Evolutionary conservation across 1,140 invertebrate genomes (phyloP).

Genomic region (Philaenus spumarius): DNA sequence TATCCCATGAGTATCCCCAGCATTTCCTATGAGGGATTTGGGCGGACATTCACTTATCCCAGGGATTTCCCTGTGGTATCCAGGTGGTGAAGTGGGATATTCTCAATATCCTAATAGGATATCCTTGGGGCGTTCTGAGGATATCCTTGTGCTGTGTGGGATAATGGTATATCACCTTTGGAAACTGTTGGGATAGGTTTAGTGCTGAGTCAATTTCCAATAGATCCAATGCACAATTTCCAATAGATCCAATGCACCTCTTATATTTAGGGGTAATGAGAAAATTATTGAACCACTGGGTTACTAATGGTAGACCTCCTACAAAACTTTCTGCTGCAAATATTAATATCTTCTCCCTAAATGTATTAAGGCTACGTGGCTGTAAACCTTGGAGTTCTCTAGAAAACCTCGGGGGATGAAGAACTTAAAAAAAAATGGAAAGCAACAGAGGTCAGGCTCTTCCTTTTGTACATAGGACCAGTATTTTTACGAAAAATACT

Average conservation of each 20-base stretch:
- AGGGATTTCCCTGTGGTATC: too few relatives aligned
- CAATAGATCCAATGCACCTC: neutral
- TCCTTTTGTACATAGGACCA: conserved; percentile 37
- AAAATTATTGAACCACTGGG: too few relatives aligned
- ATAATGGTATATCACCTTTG: neutral
- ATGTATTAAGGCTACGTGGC: conserved; percentile 2
- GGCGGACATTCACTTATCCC: too few relatives aligned
- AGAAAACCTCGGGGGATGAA: conserved; percentile 32
- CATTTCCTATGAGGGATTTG: too few relatives aligned
- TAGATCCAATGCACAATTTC: neutral
- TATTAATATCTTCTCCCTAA: neutral
- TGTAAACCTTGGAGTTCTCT: conserved; percentile 29
- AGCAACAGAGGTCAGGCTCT: conserved; percentile 38
- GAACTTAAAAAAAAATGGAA: conserved; percentile 37
- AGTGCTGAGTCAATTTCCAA: too few relatives aligned
- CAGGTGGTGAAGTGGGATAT: too few relatives aligned
- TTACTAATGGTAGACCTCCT: neutral
- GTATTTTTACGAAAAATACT: conserved; percentile 27
- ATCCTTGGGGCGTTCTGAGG: too few relatives aligned
- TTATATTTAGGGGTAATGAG: neutral
- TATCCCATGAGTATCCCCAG: too few relatives aligned
- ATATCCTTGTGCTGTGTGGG: too few relatives aligned
- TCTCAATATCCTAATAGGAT: too few relatives aligned
- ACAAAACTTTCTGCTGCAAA: too few relatives aligned
- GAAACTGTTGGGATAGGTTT: neutral